These are phyloP conservation scores for Stenodema calcarata DNA, from an alignment of 2,888 invertebrate species.

Conservation along the genomic window DNA sequence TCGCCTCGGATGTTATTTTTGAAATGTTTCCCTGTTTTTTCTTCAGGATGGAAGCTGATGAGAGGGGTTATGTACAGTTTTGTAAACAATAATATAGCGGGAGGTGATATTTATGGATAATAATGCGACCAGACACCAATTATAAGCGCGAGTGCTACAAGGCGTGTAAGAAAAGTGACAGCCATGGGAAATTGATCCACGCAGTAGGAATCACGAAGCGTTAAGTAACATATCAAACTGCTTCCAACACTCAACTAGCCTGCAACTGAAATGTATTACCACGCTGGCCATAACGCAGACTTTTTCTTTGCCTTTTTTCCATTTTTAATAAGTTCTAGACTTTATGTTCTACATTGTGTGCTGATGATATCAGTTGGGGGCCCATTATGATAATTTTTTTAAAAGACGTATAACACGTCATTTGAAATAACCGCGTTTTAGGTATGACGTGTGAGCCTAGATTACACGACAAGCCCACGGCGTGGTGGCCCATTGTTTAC, in stretches of 20 bases:
- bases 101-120: not conserved
- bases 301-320: not conserved
- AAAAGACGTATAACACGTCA: slow-evolving; percentile 9
- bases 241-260: not conserved
- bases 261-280: not conserved
- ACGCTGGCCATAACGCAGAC: not conserved
- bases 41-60: not conserved
- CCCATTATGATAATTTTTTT: slow-evolving; percentile 19
- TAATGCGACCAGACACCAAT: not conserved
- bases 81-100: slow-evolving; percentile 15
- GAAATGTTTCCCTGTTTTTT: not conserved
- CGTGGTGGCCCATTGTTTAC: slow-evolving; percentile 10
- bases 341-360: slow-evolving; percentile 33
- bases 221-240: slow-evolving; percentile 24
- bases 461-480: not conserved
- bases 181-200: slow-evolving; percentile 5
- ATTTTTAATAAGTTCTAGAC: slow-evolving; percentile 12
- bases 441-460: slow-evolving; percentile 9
- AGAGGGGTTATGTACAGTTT: not conserved
- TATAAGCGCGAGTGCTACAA: not conserved
- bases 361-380: slow-evolving; percentile 7
- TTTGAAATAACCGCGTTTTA: slow-evolving; percentile 20
- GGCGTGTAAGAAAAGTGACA: not conserved
- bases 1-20: not conserved
- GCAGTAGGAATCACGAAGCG: not conserved